These are phyloP conservation scores for Caenorhabditis doughertyi DNA, from an alignment of 2,888 invertebrate genomes.

Conservation along the genomic window DNA sequence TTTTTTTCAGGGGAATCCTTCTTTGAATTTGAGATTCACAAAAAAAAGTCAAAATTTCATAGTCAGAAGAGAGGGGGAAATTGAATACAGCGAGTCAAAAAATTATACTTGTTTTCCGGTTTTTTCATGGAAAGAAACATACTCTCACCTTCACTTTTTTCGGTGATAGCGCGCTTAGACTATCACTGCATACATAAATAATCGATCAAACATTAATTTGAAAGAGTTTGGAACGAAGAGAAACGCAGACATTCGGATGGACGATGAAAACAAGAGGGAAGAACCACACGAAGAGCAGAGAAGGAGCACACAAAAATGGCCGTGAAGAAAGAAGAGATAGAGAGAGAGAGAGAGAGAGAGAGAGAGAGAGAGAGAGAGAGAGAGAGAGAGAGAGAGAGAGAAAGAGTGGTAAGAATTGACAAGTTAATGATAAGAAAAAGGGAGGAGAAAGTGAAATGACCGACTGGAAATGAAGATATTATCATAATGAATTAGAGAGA, in stretches of 20 bases:
- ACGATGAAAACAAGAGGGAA: conserved; percentile 30
- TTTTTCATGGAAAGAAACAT: conserved; percentile 35
- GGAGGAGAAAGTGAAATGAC: conserved; percentile 16
- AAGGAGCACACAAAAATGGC: conserved; percentile 44
- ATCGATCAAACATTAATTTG: conserved; percentile 55
- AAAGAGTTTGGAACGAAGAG: conserved; percentile 34
- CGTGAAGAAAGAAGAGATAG: not conserved
- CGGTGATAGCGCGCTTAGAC: conserved; percentile 44
- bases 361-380: not conserved
- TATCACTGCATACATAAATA: conserved; percentile 52
- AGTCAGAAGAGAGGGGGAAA: not conserved
- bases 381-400: conserved; percentile 3
- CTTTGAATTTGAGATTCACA: not conserved
- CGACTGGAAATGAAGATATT: conserved; percentile 15
- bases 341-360: conserved; percentile 8
- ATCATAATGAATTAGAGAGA: conserved; percentile 3
- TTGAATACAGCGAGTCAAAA: not conserved
- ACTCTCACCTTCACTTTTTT: conserved; percentile 41
- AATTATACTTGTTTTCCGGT: conserved; percentile 23
- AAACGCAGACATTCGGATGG: conserved; percentile 26
- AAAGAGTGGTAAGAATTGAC: conserved; percentile 17
- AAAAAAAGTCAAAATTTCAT: not conserved
- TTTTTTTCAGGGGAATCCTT: not conserved
- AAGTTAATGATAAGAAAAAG: conserved; percentile 3
- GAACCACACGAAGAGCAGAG: conserved; percentile 27